Conservation (phyloP, 2,113 vertebrate genomes). For the Dendrocopos noguchii region DNA sequence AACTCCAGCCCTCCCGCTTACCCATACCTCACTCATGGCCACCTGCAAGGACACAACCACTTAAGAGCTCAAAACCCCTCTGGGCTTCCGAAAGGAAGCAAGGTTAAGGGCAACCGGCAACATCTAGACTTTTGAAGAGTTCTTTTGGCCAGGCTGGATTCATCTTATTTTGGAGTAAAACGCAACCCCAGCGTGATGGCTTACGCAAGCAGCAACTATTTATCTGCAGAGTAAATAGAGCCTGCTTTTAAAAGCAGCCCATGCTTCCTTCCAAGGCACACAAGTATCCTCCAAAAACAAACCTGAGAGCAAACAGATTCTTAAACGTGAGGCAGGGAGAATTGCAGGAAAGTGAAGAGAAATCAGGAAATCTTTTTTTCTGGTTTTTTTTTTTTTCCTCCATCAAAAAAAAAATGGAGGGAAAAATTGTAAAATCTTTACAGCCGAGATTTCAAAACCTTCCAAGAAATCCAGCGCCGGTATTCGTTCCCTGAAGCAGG, state of each 20-base stretch:
- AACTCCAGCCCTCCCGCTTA: background rate
- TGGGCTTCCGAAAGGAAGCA: background rate
- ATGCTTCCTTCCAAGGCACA: background rate
- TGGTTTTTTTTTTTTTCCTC: background rate
- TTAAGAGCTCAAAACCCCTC: background rate
- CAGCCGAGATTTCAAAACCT: background rate
- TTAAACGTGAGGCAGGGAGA: background rate
- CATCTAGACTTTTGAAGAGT: background rate
- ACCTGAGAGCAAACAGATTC: background rate
- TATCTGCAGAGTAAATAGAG: background rate
- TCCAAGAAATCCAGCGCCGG: background rate
- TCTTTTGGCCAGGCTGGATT: background rate
- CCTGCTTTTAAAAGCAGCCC: background rate
- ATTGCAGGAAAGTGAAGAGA: background rate
- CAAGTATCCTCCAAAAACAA: background rate
- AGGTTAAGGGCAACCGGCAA: background rate
- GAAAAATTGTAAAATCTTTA: background rate
- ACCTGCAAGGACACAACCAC: background rate
- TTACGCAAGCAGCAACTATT: slow-evolving; percentile 7
- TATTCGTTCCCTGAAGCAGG: background rate
- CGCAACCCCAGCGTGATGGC: background rate
- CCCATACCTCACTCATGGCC: background rate
- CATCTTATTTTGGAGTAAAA: background rate
- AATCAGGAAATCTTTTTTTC: background rate
- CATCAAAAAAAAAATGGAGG: rapidly evolving